A percentile compares a stretch with the other conserved stretches of the same genome.
These are phyloP conservation scores for Scaptomyza tumidula DNA, from an alignment of 2,888 invertebrate genomes.

Conservation along the genomic window DNA sequence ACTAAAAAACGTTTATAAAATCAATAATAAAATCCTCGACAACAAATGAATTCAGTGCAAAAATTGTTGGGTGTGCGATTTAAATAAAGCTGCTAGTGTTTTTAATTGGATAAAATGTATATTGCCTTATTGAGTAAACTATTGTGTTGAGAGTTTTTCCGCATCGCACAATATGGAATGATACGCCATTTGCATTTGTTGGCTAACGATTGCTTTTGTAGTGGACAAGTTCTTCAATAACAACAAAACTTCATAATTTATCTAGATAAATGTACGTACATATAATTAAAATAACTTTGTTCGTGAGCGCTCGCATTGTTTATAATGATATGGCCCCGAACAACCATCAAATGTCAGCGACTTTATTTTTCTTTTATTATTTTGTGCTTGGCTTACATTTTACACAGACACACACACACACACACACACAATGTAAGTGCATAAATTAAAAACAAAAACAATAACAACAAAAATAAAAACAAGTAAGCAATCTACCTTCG, in stretches of 20 bases:
- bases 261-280: constrained; percentile 24
- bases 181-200: constrained; percentile 24
- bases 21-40: constrained; percentile 8
- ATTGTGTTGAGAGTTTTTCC: constrained; percentile 31
- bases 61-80: not conserved
- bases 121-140: constrained; percentile 4
- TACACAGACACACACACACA: constrained; percentile 2
- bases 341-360: constrained; percentile 76
- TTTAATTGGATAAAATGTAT: constrained; percentile 2
- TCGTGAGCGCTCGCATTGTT: constrained; percentile 48
- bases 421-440: constrained; percentile 57
- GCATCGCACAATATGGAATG: constrained; percentile 17
- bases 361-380: constrained; percentile 51
- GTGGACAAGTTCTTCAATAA: constrained; percentile 36
- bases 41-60: constrained; percentile 6
- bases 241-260: constrained; percentile 19
- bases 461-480: not conserved
- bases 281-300: constrained; percentile 25
- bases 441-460: constrained; percentile 49
- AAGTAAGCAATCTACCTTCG: no score
- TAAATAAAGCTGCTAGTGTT: not conserved
- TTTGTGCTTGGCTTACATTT: constrained; percentile 50
- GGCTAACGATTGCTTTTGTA: constrained; percentile 6
- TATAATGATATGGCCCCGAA: constrained; percentile 49
- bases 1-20: not conserved